Evolutionary conservation across 2,797 vertebrate species (phyloP), one percentile per base, ranked within the genome.

Genomic region (Anisognathus igniventris): DNA sequence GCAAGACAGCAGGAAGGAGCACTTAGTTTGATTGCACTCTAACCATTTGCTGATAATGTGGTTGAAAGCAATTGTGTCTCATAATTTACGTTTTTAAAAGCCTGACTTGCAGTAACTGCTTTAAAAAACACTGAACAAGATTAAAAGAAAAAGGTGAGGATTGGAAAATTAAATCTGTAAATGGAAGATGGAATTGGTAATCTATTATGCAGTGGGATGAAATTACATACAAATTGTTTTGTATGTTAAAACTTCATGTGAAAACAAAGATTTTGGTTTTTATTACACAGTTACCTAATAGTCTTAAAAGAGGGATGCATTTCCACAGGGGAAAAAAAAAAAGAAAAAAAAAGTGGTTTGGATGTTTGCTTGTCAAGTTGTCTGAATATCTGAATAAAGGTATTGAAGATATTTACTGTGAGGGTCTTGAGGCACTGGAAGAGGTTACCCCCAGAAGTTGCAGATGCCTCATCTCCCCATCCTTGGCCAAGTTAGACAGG

Each of bases 11-110:
- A 87, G 77, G 87, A 91, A 92, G 87, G 82, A 92, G 83, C 95
- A 96, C 93, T 96, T 96, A 95, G 93, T 95, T 65, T 93, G 93
- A 97, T 95, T 96, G 95, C 89, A 79, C 70, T 90, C 68, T 45
- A 93, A 79, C 74, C 75, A 82, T 92, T 94, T 96, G 78, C 73
- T 61, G 92, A 75, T 88, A 90, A 84, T 92, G 73, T 70, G 9
- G 24, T 89, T 95, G 91, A 95, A 95, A 94, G 96, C 72, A 94
- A 80, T 74, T 79, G 17, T 72, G 61, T 30, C 80, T 90, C 39
- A 79, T 95, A 87, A 95, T 93, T 91, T 91, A 94, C 12, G 65
- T 77, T 86, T 95, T 91, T 89, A 91, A 92, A 89, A 96, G 75
- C 44, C 70, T 91, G 68, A 48, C 90, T 96, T 95, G 56, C 45